Conservation (phyloP, 2,888 invertebrate genomes). For the Bembecia ichneumoniformis region DNA sequence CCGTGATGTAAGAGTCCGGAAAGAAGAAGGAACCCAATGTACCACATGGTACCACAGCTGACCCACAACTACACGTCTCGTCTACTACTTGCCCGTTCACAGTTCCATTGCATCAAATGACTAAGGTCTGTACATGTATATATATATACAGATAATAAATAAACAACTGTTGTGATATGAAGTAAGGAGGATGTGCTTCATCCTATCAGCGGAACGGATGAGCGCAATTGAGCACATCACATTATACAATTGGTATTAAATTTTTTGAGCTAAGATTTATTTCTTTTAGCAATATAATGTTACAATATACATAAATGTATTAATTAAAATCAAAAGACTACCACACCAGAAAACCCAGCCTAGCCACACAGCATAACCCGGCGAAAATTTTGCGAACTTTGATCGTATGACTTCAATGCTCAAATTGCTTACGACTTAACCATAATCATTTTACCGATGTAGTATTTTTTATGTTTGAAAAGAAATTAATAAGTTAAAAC, state of each 20-base stretch:
- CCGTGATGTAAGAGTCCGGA: constrained; percentile 36
- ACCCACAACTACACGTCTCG: constrained; percentile 15
- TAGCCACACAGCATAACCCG: no score
- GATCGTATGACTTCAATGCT: no score
- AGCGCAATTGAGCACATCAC: constrained; percentile 27
- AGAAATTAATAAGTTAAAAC: no score
- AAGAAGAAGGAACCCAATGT: constrained; percentile 20
- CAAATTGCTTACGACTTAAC: no score
- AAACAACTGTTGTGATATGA: constrained; percentile 13
- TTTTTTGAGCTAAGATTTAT: neutral
- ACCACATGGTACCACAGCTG: constrained; percentile 17
- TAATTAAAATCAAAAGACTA: neutral
- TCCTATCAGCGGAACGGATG: constrained; percentile 24
- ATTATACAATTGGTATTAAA: constrained; percentile 14
- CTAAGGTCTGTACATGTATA: neutral
- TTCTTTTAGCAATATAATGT: neutral
- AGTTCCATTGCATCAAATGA: constrained; percentile 10
- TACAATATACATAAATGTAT: neutral
- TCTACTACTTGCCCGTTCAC: constrained; percentile 8
- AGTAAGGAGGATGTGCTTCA: constrained; percentile 24
- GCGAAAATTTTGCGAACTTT: no score
- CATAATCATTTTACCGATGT: no score
- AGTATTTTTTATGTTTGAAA: no score
- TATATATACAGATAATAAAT: neutral
- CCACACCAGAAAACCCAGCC: neutral